Base-by-base conservation (phyloP, 2,113 vertebrate species). In the Balaeniceps rex region DNA sequence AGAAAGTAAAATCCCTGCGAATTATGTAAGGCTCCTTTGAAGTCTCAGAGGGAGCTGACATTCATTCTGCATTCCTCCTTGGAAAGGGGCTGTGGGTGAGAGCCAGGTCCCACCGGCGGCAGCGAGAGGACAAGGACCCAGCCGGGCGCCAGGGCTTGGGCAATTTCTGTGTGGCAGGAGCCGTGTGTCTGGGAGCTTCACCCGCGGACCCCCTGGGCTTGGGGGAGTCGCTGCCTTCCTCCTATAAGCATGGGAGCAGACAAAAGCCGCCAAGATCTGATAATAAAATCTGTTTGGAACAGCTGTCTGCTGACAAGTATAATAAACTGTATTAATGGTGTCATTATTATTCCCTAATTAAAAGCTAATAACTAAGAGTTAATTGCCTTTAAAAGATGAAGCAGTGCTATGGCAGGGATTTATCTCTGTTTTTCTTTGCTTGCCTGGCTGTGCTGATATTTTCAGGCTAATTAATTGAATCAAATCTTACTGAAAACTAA, bases 361-460 rank as follows among this genome's bases (percentile, higher is more conserved):
- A 98, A 98, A 98, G 98, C 98, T 98, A 98, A 98, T 98, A 98
- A 98, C 92, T 60, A 97, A 96, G 97, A 98, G 97, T 98, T 98
- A 98, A 98, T 98, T 98, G 98, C 95, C 97, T 98, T 97, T 98
- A 97, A 98, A 98, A 97, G 97, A 98, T 96, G 97, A 96, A 97
- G 97, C 97, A 25, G 93, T 10, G 4, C 90, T n/a, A 8, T 94
- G 96, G 94, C 79, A 91, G 90, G 98, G 98, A 98, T 98, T 98
- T 98, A 98, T 98, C 97, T 98, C 97, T 97, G 97, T 94, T 98
- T 97, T 94, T 71, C 94, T 97, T 97, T 49, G 86, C 97, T 87
- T 55, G 97, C 97, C 97, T 97, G 98, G 96, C 96, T 95, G 68
- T 91, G 96, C 97, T 94, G 98, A 96, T 98, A 98, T 96, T 97